A percentile compares a stretch with the other conserved stretches of the same genome.
Conservation (phyloP, 2,888 invertebrate genomes). For the Teleogryllus oceanicus region DNA sequence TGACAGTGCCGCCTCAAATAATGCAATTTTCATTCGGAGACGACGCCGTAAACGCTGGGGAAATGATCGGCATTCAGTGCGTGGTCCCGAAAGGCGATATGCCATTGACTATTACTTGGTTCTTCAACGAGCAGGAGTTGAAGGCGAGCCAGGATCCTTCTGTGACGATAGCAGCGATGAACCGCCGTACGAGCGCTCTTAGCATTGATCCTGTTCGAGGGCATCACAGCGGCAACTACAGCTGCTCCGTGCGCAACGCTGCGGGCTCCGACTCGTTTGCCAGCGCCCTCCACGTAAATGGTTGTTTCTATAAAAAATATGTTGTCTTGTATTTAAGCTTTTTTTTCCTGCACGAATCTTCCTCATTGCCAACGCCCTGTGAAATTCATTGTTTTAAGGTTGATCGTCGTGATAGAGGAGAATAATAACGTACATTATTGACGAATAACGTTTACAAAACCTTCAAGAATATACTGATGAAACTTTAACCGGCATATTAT, state of each 20-base stretch:
- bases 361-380: no score
- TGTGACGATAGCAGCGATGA: slow-evolving; percentile 56
- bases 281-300: slow-evolving; percentile 42
- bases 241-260: slow-evolving; percentile 68
- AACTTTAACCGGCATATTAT: no score
- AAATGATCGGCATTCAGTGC: slow-evolving; percentile 43
- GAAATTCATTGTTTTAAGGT: no score
- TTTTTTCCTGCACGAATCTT: no score
- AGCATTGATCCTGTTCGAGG: slow-evolving; percentile 51
- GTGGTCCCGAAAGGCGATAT: slow-evolving; percentile 44
- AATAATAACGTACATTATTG: no score
- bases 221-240: slow-evolving; percentile 69
- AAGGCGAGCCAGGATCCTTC: slow-evolving; percentile 39
- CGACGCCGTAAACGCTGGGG: slow-evolving; percentile 44
- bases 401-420: no score
- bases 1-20: slow-evolving; percentile 40
- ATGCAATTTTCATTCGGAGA: slow-evolving; percentile 43
- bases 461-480: no score
- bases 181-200: slow-evolving; percentile 60
- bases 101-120: slow-evolving; percentile 41
- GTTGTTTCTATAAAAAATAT: slow-evolving; percentile 41
- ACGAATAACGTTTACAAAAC: no score
- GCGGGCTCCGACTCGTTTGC: slow-evolving; percentile 59
- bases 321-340: no score
- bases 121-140: slow-evolving; percentile 40